These are phyloP conservation scores for Dysidea cf. avara DNA, from an alignment of 37 sponge, comb jelly and placozoan species.

Conservation along the genomic window DNA sequence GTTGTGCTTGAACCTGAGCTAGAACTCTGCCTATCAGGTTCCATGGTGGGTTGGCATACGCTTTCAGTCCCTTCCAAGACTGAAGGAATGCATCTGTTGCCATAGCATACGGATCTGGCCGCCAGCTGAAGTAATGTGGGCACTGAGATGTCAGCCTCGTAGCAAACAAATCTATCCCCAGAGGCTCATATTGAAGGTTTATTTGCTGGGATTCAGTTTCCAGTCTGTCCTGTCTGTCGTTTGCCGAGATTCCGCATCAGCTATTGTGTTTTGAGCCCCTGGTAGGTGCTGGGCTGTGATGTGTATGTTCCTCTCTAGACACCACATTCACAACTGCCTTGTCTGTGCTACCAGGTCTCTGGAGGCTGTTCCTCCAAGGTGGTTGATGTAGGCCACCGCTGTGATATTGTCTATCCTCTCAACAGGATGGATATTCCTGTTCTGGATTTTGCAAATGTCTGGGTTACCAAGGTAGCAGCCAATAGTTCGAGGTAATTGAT, in stretches of 20 bases:
- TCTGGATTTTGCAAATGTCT: slow-evolving; percentile 5
- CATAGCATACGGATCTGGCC: slow-evolving; percentile 23
- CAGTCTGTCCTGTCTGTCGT: slow-evolving; percentile 44
- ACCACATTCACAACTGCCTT: slow-evolving; percentile 11
- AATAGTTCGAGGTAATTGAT: slow-evolving; percentile 45
- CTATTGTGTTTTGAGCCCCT: slow-evolving; percentile 1
- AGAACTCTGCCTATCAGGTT: too few relatives aligned
- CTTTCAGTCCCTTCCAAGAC: too few relatives aligned
- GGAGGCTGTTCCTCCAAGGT: slow-evolving; percentile 47
- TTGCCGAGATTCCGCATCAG: slow-evolving; percentile 24
- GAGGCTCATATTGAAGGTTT: background rate
- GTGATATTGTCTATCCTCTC: slow-evolving; percentile 25
- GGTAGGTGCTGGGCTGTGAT: too few relatives aligned
- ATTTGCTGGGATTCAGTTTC: slow-evolving; percentile 19
- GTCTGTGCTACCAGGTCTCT: background rate
- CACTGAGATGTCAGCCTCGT: slow-evolving; percentile 22
- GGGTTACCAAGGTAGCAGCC: slow-evolving; percentile 11
- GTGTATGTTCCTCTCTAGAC: slow-evolving; percentile 34
- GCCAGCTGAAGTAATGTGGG: too few relatives aligned
- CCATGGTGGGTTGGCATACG: too few relatives aligned
- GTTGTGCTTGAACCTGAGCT: too few relatives aligned
- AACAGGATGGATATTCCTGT: slow-evolving; percentile 6
- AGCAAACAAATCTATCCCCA: slow-evolving; percentile 32
- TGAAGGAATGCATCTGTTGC: slow-evolving; percentile 47
- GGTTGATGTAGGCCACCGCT: too few relatives aligned